phyloP scores from a whole-genome alignment of 2,797 vertebrate genomes.

The Kryptolebias ocellatus region DNA sequence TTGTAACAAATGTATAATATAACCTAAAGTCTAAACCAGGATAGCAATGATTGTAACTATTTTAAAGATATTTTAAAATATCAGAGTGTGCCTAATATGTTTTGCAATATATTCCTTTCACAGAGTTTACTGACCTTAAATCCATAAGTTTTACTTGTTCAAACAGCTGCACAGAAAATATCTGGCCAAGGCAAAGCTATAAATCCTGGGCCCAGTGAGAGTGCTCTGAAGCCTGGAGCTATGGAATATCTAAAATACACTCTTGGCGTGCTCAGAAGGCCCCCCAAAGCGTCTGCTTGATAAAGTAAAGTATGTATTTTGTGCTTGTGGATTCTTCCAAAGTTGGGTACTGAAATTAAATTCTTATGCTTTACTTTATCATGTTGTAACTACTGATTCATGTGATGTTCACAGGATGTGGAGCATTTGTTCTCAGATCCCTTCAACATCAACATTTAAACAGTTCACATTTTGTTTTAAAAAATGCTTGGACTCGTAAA shows the following conservation, averaged over 20 bases:
- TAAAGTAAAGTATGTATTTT: slow-evolving; percentile 1
- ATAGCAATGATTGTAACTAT: no score
- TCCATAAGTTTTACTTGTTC: neutral
- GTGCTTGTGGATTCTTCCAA: neutral
- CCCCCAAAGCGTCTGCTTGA: slow-evolving; percentile 1
- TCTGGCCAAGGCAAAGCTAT: neutral
- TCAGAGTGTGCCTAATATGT: no score
- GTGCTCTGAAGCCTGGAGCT: neutral
- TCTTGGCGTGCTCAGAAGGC: neutral
- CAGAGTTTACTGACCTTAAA: neutral
- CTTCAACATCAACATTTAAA: no score
- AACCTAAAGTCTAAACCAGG: no score
- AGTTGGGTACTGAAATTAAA: neutral
- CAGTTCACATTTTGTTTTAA: no score
- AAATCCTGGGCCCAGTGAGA: neutral
- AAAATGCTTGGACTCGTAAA: no score
- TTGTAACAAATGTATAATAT: no score
- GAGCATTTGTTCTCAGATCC: no score
- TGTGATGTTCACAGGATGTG: no score
- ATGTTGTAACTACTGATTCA: neutral
- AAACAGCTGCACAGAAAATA: neutral
- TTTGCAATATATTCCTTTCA: neutral
- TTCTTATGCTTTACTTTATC: neutral
- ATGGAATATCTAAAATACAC: slow-evolving; percentile 15
- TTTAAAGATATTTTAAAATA: no score